Evolutionary conservation across 1,140 invertebrate species (phyloP).

Genomic region (Drosophila virilis): DNA sequence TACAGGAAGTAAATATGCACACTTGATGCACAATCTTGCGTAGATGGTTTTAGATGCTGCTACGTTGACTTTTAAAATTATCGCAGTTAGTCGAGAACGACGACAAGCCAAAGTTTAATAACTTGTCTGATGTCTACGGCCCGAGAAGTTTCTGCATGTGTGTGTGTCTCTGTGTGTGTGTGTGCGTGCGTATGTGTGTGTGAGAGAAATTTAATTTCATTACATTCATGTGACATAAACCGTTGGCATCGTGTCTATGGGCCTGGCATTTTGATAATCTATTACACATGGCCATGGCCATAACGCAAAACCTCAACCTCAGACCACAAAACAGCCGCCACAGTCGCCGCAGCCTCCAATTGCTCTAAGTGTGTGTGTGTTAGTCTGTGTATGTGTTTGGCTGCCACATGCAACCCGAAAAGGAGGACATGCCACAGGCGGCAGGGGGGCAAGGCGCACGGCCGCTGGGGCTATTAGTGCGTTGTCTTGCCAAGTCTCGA

Average conservation of each 20-base stretch:
- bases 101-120: constrained; percentile 59
- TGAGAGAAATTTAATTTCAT: constrained; percentile 80
- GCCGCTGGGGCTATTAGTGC: constrained; percentile 70
- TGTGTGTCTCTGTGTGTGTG: not conserved
- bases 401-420: constrained; percentile 51
- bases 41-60: constrained; percentile 54
- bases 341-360: constrained; percentile 26
- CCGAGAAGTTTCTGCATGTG: constrained; percentile 1
- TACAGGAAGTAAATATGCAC: constrained; percentile 82
- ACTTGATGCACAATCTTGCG: constrained; percentile 81
- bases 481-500: constrained; percentile 65
- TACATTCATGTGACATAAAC: constrained; percentile 81
- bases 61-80: constrained; percentile 80
- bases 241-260: constrained; percentile 61
- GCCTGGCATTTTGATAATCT: constrained; percentile 80
- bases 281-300: constrained; percentile 70
- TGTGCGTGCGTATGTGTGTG: not conserved
- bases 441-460: not conserved
- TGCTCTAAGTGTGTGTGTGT: not conserved
- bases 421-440: constrained; percentile 21
- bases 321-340: constrained; percentile 61
- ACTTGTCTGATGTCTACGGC: constrained; percentile 26
- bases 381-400: constrained; percentile 10
- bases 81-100: constrained; percentile 53
- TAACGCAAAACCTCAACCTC: constrained; percentile 75